Base-by-base conservation (phyloP, 2,888 invertebrate genomes). In the Platycheirus rosarum region DNA sequence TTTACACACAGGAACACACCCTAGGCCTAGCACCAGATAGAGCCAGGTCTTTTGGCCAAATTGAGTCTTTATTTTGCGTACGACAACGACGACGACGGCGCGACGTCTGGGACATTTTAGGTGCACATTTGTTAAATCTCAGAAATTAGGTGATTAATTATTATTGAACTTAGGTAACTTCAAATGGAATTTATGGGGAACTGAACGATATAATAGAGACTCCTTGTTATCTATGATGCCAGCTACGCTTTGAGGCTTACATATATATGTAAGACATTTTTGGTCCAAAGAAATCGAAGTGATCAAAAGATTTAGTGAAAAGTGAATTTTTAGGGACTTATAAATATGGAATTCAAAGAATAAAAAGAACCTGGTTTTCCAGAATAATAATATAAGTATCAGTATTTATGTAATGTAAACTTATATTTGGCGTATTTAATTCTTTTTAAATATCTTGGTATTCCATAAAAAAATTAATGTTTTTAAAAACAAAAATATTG, bases 61-160 rank as follows among this genome's bases (percentile, higher is more conserved):
- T 26, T 55, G 13, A 40, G 16, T 26, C 16, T 48, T 32, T 32
- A 32, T 11, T 14, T 32, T 29, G 2, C 13, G n/a, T n/a, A n/a
- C n/a, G n/a, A n/a, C n/a, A n/a, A n/a, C n/a, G n/a, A n/a, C n/a
- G n/a, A n/a, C n/a, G n/a, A 5, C 44, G 0, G 11, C 11, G 18
- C n/a, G 20, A 53, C 46, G 46, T 63, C 32, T 26, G 53, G 2
- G 14, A 29, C 16, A 32, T 35, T 79, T 63, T 51, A 62, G 44
- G 9, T 48, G 62, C 37, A 51, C 57, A 79, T 79, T 55, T 73
- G 73, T 79, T 73, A 68, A 62, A 40, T 60, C 20, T 51, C 20
- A 46, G 8, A 78, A 40, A 66, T 49, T 55, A 48, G 35, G 68
- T 66, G 73, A 73, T 78, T 73, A 73, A 78, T 78, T 79, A 79